These are phyloP conservation scores for Apodemus sylvaticus DNA, from an alignment of 2,113 vertebrate species.

Conservation along the genomic window DNA sequence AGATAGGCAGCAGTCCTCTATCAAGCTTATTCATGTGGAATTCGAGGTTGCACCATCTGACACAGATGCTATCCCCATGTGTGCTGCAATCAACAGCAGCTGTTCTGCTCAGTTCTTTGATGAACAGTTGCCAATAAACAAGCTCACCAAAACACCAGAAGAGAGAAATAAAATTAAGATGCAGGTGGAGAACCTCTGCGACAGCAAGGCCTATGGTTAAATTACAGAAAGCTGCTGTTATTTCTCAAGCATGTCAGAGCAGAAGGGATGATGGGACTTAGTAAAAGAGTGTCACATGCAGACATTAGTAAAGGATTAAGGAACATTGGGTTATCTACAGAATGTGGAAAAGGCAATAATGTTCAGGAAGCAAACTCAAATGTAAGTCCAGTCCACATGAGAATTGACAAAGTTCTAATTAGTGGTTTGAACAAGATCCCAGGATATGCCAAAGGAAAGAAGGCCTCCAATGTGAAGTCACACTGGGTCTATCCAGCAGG, in stretches of 20 bases:
- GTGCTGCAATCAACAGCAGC: not conserved
- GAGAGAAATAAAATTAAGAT: not conserved
- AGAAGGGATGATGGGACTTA: not conserved
- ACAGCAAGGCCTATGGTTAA: not conserved
- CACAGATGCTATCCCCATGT: not conserved
- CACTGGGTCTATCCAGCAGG: not conserved
- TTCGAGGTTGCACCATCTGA: not conserved
- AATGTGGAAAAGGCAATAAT: not conserved
- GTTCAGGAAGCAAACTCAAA: not conserved
- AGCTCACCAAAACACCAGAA: not conserved
- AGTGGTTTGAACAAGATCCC: not conserved
- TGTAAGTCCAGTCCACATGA: not conserved
- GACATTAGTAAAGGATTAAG: not conserved
- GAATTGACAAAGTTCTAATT: not conserved
- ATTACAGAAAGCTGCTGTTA: not conserved
- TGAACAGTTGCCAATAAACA: not conserved
- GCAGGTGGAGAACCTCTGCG: not conserved
- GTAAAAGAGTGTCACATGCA: not conserved
- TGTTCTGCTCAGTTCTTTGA: not conserved
- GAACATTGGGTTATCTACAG: not conserved
- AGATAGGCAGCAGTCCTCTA: not conserved
- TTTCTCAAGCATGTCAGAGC: not conserved
- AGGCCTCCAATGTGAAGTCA: not conserved
- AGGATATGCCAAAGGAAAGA: not conserved
- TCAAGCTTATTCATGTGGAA: not conserved